Evolutionary conservation across 2,113 vertebrate species (phyloP), one percentile per base, ranked within the genome.

Genomic region (Balaeniceps rex): DNA sequence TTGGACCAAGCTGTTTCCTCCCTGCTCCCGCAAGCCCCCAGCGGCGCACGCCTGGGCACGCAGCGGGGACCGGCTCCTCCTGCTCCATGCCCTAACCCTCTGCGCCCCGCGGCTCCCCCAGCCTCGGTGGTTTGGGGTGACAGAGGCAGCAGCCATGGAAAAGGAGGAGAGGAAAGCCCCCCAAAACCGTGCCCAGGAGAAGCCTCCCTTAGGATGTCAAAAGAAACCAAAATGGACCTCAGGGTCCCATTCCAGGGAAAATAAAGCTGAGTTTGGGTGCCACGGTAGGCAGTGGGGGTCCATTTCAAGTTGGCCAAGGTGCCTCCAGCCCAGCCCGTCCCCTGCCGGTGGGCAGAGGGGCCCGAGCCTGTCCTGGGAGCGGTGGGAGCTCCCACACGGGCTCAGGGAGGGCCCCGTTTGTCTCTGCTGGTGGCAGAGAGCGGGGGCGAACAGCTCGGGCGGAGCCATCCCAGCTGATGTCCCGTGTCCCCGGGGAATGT

Each of bases 241-340:
- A 4, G 14, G 6, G 21, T 14, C 12, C 44, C 11, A 10, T 28
- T 64, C 33, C 28, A 44, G 66, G 49, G 40, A 25, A 86, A 58
- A 19, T 19, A 60, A 72, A 15, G 33, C 10, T 1, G 3, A 28
- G 18, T 65, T n/a, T 42, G 60, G 38, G 33, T 24, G 17, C 29
- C 26, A 28, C 19, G 7, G 44, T 8, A 6, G 19, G 22, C 6
- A 16, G 2, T 3, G 25, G 69, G 44, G 36, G 19, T 17, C 38
- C 6, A 1, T 46, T 31, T 42, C 25, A 23, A 61, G 8, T 6
- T 0, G 0, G 19, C 16, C 16, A 11, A 46, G 55, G 3, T 29
- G 40, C 34, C n/a, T 24, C 54, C 61, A 40, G 6, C 36, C 36
- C 63, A 61, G 2, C 9, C 11, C 4, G 4, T 23, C 61, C 14